Conservation (phyloP, 2,888 invertebrate genomes). For the Psylliodes chrysocephalus region DNA sequence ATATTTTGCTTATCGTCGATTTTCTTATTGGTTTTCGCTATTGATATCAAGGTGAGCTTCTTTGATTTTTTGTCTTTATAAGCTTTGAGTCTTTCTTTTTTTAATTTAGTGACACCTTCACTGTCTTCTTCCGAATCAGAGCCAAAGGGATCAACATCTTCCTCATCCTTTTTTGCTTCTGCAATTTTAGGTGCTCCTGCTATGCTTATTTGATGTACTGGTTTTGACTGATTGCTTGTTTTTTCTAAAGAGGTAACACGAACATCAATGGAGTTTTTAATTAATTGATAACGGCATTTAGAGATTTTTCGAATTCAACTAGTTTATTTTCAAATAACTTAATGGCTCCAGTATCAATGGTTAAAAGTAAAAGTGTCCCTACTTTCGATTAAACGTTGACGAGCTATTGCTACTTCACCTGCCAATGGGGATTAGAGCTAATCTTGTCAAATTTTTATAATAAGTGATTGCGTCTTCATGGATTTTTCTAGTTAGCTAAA, state of each 20-base stretch:
- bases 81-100: constrained; percentile 86
- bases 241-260: constrained; percentile 51
- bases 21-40: too few species aligned
- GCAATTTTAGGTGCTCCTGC: constrained; percentile 2
- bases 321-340: constrained; percentile 59
- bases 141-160: constrained; percentile 81
- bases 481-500: constrained; percentile 79
- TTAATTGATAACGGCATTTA: constrained; percentile 47
- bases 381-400: constrained; percentile 78
- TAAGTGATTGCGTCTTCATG: constrained; percentile 79
- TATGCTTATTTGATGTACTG: constrained; percentile 50
- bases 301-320: constrained; percentile 54
- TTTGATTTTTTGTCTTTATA: constrained; percentile 93
- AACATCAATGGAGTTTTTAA: constrained; percentile 46
- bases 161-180: constrained; percentile 47
- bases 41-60: too few species aligned
- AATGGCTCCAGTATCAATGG: constrained; percentile 52
- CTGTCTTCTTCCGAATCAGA: constrained; percentile 83
- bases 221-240: constrained; percentile 51
- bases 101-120: constrained; percentile 78
- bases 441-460: constrained; percentile 77
- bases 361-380: constrained; percentile 75
- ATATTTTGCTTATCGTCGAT: too few species aligned
- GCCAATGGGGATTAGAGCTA: constrained; percentile 77
- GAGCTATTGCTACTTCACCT: constrained; percentile 86